Base-by-base conservation (phyloP, 2,113 vertebrate species). In the Alectura lathami region DNA sequence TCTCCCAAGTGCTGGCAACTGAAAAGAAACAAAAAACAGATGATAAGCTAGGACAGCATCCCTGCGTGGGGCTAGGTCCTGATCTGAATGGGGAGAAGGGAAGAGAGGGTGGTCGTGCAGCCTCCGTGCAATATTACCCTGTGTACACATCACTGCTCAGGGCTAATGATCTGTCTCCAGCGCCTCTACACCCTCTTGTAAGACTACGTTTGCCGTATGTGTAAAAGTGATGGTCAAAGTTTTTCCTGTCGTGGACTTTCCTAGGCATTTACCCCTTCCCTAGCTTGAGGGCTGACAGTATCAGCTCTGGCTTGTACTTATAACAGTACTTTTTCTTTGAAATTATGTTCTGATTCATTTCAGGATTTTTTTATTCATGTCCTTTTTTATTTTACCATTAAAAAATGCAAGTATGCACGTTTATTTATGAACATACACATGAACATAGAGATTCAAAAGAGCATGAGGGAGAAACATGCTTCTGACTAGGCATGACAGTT, bases 1-100 rank as follows among this genome's bases (percentile, higher is more conserved):
- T 74, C 59, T 83, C 42, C 47, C 27, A 72, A 74, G 20, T 43
- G 53, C 50, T 0, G 0, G 34, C 79, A 86, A 73, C 16, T 0
- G 0, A 87, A 76, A 29, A 83, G 43, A 29, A 26, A 45, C 23
- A 17, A 42, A 48, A 78, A 54, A 0, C 11, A 50, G 8, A 63
- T 43, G 60, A 92, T 30, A 91, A 94, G 84, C 15, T 73, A 89
- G 63, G 67, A 66, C 74, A 84, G 84, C 18, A 88, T 85, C 62
- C 38, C 67, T 73, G 8, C 26, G 70, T n/a, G 85, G 66, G 43
- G 57, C 76, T 80, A 72, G 30, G 59, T 57, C 47, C 51, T 74
- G 40, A 70, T 66, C 42, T 50, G 83, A 88, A 80, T 54, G 59
- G 47, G 8, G 72, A 91, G n/a, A 20, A 70, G 40, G 47, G 83